Evolutionary conservation across 2,797 vertebrate genomes (phyloP).

Genomic region (Sebastes kiyomatsui): DNA sequence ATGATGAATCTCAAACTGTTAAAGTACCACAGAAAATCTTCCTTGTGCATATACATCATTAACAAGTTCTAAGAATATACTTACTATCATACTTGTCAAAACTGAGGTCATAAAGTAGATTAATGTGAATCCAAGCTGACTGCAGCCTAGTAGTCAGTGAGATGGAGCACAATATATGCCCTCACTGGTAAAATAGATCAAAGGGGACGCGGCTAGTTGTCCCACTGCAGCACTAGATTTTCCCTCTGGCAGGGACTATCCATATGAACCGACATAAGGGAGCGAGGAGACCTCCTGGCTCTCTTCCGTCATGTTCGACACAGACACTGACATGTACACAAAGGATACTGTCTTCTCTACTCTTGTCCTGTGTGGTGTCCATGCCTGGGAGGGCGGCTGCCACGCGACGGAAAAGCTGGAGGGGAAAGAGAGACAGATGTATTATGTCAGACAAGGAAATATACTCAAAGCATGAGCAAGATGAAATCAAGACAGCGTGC

Average conservation of each 20-base stretch:
- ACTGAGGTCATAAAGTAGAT: background rate
- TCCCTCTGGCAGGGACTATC: background rate
- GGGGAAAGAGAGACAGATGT: constrained; percentile 36
- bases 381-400: constrained; percentile 98
- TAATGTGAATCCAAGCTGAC: background rate
- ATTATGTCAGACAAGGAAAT: constrained; percentile 34
- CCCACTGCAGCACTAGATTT: constrained; percentile 7
- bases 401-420: constrained; percentile 98
- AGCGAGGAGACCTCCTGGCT: background rate
- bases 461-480: background rate
- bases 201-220: constrained; percentile 7
- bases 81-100: background rate
- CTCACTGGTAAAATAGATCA: constrained; percentile 7
- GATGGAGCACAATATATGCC: background rate
- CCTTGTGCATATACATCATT: background rate
- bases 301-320: constrained; percentile 8
- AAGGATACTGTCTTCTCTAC: constrained; percentile 99
- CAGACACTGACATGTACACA: constrained; percentile 9
- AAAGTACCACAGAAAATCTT: background rate
- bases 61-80: background rate
- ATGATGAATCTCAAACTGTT: background rate
- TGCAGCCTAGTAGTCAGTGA: background rate
- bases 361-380: constrained; percentile 98
- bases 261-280: background rate
- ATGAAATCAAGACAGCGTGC: constrained; percentile 5